Base-by-base conservation (phyloP, 2,113 vertebrate species). In the Erpornis zantholeuca region DNA sequence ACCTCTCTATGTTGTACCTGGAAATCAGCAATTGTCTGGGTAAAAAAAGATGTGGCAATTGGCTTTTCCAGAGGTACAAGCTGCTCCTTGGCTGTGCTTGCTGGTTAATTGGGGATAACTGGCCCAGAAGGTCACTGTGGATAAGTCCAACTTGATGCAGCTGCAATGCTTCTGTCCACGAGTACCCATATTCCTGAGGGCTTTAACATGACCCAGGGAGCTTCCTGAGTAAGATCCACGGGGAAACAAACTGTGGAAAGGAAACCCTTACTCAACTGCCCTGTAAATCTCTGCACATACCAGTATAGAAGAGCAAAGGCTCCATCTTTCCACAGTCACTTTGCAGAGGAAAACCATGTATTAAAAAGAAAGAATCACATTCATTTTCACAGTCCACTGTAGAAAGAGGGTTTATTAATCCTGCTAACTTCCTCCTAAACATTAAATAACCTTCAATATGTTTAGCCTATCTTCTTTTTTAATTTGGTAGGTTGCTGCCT, bases 401-500 rank as follows among this genome's bases (percentile, higher is more conserved):
- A 64, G 45, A 75, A 84, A 75, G 35, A 64, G 8, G 15, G 16
- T 28, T 63, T 73, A 73, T 45, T 71, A 68, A 49, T 69, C 64
- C n/a, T 59, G 38, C 3, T 60, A 82, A 54, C 13, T 59, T 90
- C n/a, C 21, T 35, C 28, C 4, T n/a, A 57, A 50, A 83, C 21
- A 60, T 77, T 52, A 44, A 63, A 82, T 60, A 79, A 42, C 28
- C 20, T 40, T 35, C 54, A 50, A 65, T 50, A 49, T 18, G 49
- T 53, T 70, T 71, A 10, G 38, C 15, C 10, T 27, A 27, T 33
- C 38, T 85, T 54, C 14, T 52, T 23, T 42, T 54, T 86, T 24
- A 57, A 33, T 29, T 76, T 63, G 61, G 38, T 92, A 99, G 98
- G 98, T 54, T 96, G 97, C 66, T 99, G 98, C 96, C 97, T 99